Base-by-base conservation (phyloP, 2,888 invertebrate species). In the Pollenia griseotomentosa region DNA sequence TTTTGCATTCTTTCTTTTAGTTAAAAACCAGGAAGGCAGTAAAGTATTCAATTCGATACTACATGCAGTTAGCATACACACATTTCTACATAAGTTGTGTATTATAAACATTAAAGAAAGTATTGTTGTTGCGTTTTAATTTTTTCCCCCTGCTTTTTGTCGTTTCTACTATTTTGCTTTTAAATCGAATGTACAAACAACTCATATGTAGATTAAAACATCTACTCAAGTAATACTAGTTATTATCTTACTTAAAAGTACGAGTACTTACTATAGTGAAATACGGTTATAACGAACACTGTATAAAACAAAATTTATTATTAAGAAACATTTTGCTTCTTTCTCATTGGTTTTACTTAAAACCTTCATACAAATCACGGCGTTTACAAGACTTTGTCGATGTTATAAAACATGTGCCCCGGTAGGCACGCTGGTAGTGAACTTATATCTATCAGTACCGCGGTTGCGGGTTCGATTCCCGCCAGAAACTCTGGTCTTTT, bases 1-100 rank as follows among this genome's bases (percentile, higher is more conserved):
- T 40, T 71, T 19, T 11, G 11, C 19, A 2, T 79, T 59, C 48
- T 57, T 70, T 10, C 40, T 14, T n/a, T 48, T 57, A n/a, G 14
- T 83, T 63, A n/a, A 66, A 73, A 87, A 81, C 86, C 83, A 87
- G 86, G 86, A 83, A 87, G 73, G 42, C 77, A 78, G 73, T 57
- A 61, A 73, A 81, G 55, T 59, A 63, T 86, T 66, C 77, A 80
- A 71, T 73, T 53, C 80, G 53, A 59, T 74, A 59, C n/a, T 48
- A 14, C 23, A 9, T 44, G 23, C n/a, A 33, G 33, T 10, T 9
- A 12, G 5, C 2, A 57, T 57, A 11, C 33, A 44, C 33, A 44
- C 0, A 16, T 42, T 42, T 12, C 42, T 61, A 16, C 40, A 65
- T 65, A n/a, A 14, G 40, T 65, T 77, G 65, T 55, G 40, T 7